These are phyloP conservation scores for Medauroidea extradentata DNA, from an alignment of 1,140 invertebrate species.

Conservation along the genomic window DNA sequence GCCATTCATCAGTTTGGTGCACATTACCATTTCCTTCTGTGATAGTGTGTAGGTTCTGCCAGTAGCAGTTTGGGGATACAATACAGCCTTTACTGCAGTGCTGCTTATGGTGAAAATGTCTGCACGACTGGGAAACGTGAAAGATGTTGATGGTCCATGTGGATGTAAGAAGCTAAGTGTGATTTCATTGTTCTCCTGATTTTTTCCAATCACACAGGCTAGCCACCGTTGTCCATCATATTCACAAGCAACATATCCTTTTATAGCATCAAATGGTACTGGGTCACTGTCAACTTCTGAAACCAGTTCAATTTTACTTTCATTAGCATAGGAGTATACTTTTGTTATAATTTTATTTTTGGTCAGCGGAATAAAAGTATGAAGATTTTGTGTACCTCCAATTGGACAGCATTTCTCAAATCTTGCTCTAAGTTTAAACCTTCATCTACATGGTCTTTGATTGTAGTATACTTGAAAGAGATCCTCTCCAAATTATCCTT, in stretches of 20 bases:
- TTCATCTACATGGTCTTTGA: neutral
- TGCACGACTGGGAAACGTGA: too few species aligned
- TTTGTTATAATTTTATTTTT: neutral
- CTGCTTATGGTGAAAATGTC: too few species aligned
- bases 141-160: too few species aligned
- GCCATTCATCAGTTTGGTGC: too few species aligned
- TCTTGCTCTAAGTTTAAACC: neutral
- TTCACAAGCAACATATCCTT: neutral
- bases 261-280: neutral
- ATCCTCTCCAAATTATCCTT: neutral
- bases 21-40: too few species aligned
- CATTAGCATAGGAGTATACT: neutral
- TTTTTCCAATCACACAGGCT: neutral
- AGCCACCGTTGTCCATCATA: neutral
- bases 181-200: too few species aligned
- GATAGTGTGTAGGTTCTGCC: too few species aligned
- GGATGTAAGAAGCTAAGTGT: too few species aligned
- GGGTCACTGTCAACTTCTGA: neutral
- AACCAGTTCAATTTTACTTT: neutral
- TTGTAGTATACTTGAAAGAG: neutral
- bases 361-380: neutral
- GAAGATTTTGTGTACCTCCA: too few species aligned
- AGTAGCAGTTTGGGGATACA: too few species aligned
- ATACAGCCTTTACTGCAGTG: too few species aligned
- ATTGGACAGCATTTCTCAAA: slow-evolving; percentile 5